Base-by-base conservation (phyloP, 2,113 vertebrate genomes). In the Xenopus borealis region DNA sequence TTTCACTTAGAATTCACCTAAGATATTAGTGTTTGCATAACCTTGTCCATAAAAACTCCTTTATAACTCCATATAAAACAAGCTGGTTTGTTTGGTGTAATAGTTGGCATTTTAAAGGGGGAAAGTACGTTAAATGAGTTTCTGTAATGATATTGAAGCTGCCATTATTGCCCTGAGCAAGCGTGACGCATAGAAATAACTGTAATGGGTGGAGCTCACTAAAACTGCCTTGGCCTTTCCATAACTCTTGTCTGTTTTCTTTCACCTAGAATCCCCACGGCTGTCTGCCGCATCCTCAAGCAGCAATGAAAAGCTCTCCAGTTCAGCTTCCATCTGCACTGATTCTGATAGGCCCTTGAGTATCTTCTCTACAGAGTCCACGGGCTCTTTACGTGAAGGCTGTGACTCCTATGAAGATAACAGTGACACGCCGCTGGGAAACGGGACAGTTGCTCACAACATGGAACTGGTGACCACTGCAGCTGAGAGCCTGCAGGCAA, bases 341-440 rank as follows among this genome's bases (percentile, higher is more conserved):
- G 89, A 90, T 65, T 83, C 80, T 8, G 87, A 91, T 52, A 90
- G 90, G 27, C 92, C 94, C 0, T 81, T 89, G 81, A 95, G 90
- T 80, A 72, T 88, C 12, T 84, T 88, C 69, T 91, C 81, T 50
- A 83, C 91, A 62, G 93, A 92, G 7, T 95, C 93, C 0, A 82
- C 85, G 0, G 87, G 87, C 27, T 95, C 94, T 0, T 92, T 91
- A 4, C 83, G 87, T 3, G 91, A 92, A 4, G 68, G 86, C 69
- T 81, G 11, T 1, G 78, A 89, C 85, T 90, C 94, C 81, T 93
- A 90, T 70, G 91, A 89, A 14, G 86, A 88, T 78, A 85, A 83
- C 0, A 79, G 75, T 8, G 18, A 30, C 1, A 62, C 76, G 0
- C 85, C 89, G 3, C 18, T 59, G 3, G 80, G 68, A 0, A 57